phyloP scores from a whole-genome alignment of 2,113 vertebrate genomes.

The Etheostoma cragini region DNA sequence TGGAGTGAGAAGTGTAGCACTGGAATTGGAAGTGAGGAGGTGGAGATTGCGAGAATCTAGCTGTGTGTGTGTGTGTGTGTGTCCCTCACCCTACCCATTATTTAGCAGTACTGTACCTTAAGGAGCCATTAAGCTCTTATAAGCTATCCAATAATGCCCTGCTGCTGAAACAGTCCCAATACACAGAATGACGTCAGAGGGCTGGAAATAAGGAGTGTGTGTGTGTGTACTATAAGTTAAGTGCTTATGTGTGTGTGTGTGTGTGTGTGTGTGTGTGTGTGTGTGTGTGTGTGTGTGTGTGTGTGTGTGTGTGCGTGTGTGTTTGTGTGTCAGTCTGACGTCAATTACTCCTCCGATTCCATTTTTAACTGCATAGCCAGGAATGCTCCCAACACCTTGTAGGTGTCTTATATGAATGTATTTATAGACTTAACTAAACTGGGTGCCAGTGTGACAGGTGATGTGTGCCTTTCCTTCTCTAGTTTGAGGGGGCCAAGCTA shows the following conservation, averaged over 20 bases:
- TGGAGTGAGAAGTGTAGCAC: not conserved
- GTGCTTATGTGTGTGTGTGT: too few relatives aligned
- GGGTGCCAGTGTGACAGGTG: conserved; percentile 53
- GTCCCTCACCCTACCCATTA: conserved; percentile 15
- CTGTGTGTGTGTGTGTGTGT: not conserved
- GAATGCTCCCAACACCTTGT: conserved; percentile 64
- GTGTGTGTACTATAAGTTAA: not conserved
- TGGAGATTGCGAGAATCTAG: not conserved
- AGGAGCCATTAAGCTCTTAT: conserved; percentile 67
- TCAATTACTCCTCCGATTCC: conserved; percentile 76
- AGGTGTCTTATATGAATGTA: conserved; percentile 67
- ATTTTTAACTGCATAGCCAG: conserved; percentile 69
- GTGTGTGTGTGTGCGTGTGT: too few relatives aligned
- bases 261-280: too few relatives aligned
- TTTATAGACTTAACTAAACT: conserved; percentile 64
- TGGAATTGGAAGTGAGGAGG: conserved; percentile 14
- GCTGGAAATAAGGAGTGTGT: conserved; percentile 47
- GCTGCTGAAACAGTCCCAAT: conserved; percentile 69
- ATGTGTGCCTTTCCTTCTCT: conserved; percentile 25
- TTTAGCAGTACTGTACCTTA: conserved; percentile 34
- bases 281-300: too few relatives aligned
- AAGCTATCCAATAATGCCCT: conserved; percentile 68
- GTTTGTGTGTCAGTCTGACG: conserved; percentile 61
- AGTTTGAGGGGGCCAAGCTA: not conserved
- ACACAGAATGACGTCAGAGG: conserved; percentile 75